Percentiles rank a stretch among this genome's conserved stretches.
These are phyloP conservation scores for Rafetus swinhoei DNA, from an alignment of 2,113 vertebrate species.

Conservation along the genomic window DNA sequence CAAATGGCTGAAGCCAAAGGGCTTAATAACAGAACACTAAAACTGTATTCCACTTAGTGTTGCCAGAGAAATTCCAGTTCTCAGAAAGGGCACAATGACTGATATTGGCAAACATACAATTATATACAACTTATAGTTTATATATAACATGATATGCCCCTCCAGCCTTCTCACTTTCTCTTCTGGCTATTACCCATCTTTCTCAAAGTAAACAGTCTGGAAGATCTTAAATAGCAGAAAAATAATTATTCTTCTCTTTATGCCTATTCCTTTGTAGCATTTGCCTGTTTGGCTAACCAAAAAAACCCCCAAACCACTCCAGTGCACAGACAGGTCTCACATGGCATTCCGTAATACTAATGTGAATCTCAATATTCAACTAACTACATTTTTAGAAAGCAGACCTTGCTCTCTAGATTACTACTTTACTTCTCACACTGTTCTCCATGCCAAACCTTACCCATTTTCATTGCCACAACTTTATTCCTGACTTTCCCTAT, in stretches of 20 bases:
- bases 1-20: neutral
- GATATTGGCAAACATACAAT: neutral
- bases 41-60: neutral
- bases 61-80: neutral
- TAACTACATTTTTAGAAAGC: neutral
- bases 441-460: neutral
- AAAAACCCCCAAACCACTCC: neutral
- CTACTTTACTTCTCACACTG: neutral
- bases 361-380: neutral
- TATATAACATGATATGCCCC: neutral
- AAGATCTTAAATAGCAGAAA: neutral
- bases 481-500: neutral
- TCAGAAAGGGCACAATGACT: neutral
- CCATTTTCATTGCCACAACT: neutral
- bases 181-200: neutral
- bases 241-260: neutral
- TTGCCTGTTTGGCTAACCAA: neutral
- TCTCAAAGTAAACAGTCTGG: neutral
- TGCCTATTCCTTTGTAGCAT: neutral
- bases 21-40: neutral
- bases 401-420: neutral
- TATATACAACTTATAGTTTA: neutral
- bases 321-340: neutral
- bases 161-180: neutral
- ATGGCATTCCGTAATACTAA: conserved; percentile 19